phyloP scores from a whole-genome alignment of 1,140 invertebrate species.

The Elymnias hypermnestra region DNA sequence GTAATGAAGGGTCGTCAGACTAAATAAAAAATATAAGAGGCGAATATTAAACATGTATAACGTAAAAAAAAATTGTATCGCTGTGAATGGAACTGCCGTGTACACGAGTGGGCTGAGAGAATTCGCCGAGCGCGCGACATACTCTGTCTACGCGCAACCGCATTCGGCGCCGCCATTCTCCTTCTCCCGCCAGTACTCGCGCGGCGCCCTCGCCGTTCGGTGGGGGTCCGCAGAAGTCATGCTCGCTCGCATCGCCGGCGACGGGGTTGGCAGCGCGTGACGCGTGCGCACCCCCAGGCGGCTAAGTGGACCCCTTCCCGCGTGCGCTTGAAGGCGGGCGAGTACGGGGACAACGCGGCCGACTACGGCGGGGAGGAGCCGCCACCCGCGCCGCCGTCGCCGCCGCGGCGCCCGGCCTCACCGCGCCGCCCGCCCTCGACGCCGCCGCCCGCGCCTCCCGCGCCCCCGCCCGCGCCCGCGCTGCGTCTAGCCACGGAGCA shows the following conservation, averaged over 20 bases:
- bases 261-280: slow-evolving; percentile 22
- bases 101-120: too few species aligned
- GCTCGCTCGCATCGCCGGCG: slow-evolving; percentile 22
- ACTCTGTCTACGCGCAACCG: too few species aligned
- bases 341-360: slow-evolving; percentile 52
- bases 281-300: slow-evolving; percentile 13
- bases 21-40: too few species aligned
- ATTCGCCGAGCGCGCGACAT: too few species aligned
- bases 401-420: neutral
- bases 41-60: too few species aligned
- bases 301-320: neutral
- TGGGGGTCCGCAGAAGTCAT: too few species aligned
- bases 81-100: too few species aligned
- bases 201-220: too few species aligned
- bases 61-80: too few species aligned
- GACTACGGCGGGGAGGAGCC: slow-evolving; percentile 39
- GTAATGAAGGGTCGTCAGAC: too few species aligned
- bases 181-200: too few species aligned
- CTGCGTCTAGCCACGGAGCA: neutral
- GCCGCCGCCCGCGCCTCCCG: slow-evolving; percentile 16
- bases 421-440: slow-evolving; percentile 6
- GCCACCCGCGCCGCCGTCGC: slow-evolving; percentile 8
- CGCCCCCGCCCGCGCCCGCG: slow-evolving; percentile 1
- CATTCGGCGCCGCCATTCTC: too few species aligned
- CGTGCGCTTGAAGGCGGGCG: slow-evolving; percentile 42